Evolutionary conservation across 37 sponge, comb jelly and placozoan genomes (phyloP), one percentile per base, ranked within the genome.

Genomic region (Ephydatia muelleri): DNA sequence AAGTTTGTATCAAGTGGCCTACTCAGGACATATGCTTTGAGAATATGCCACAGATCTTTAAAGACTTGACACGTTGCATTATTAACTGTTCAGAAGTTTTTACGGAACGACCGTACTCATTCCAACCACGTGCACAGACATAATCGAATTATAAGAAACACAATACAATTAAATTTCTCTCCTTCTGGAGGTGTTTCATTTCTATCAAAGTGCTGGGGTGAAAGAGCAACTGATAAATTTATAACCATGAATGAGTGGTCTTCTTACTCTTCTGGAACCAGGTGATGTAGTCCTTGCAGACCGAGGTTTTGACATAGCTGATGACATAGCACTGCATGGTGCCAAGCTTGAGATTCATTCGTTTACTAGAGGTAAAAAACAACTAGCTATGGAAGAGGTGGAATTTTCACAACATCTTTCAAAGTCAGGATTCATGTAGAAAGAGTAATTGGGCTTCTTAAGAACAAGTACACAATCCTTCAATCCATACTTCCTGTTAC

Each of bases 91-190:
- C 80, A 49, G 80, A 84, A 64, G 57, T 84, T n/a, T 89, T 82
- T 47, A 82, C 77, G 19, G 72, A 78, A 48, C 68, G 48, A 35
- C 65, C 81, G 5, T 38, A 12, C 25, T 77, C 79, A 36, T 72
- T 73, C 67, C 27, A 47, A 32, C 76, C 76, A 32, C 72, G 74
- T 47, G 32, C 78, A 68, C 37, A 76, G 34, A 88, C 83, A 16
- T 88, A 78, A 38, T 89, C 89, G 1, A 89, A 89, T 68, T 83
- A 89, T 43, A 89, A 89, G 29, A 89, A 79, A 28, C 89, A 83
- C 78, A 89, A 89, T 71, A 89, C 89, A 25, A 69, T 78, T 31
- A 89, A 89, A 68, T 84, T 89, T 88, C 30, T 73, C 79, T 28
- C 81, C 85, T 40, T 47, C 73, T 72, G 88, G 83, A 70, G 21